These are phyloP conservation scores for Tragelaphus imberbis DNA, from an alignment of 2,113 vertebrate species.

Conservation along the genomic window DNA sequence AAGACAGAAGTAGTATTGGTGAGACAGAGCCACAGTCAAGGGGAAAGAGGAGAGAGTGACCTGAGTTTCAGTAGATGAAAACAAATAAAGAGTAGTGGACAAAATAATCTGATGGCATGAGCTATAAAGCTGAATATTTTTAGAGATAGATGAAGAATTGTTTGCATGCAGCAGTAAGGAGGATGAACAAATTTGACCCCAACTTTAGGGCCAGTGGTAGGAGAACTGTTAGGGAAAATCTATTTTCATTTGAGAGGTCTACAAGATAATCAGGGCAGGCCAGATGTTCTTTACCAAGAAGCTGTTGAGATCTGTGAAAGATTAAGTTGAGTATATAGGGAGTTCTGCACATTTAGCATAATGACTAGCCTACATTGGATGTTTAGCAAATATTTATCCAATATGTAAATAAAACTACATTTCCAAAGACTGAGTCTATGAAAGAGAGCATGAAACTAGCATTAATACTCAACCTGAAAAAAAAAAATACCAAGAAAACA, in stretches of 20 bases:
- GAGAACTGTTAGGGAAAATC: not conserved
- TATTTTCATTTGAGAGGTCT: not conserved
- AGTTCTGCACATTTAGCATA: not conserved
- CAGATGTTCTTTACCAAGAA: not conserved
- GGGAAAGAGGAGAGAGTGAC: not conserved
- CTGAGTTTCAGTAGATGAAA: not conserved
- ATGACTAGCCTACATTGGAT: not conserved
- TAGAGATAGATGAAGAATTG: not conserved
- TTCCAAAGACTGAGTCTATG: not conserved
- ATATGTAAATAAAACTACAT: not conserved
- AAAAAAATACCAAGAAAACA: not conserved
- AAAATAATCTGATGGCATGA: not conserved
- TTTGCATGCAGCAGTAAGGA: not conserved
- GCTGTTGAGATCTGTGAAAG: not conserved
- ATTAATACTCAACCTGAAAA: not conserved
- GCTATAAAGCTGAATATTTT: not conserved
- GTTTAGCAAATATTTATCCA: not conserved
- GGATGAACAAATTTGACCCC: not conserved
- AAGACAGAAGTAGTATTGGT: not conserved
- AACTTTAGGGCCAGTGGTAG: not conserved
- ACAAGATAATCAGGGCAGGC: not conserved
- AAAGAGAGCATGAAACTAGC: not conserved
- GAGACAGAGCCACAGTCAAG: not conserved
- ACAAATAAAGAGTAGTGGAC: not conserved
- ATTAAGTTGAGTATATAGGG: not conserved